Percentiles rank a stretch among this genome's conserved stretches.
Evolutionary conservation across 64 coral and sea anemone species (phyloP).

Genomic region (Pocillopora verrucosa): DNA sequence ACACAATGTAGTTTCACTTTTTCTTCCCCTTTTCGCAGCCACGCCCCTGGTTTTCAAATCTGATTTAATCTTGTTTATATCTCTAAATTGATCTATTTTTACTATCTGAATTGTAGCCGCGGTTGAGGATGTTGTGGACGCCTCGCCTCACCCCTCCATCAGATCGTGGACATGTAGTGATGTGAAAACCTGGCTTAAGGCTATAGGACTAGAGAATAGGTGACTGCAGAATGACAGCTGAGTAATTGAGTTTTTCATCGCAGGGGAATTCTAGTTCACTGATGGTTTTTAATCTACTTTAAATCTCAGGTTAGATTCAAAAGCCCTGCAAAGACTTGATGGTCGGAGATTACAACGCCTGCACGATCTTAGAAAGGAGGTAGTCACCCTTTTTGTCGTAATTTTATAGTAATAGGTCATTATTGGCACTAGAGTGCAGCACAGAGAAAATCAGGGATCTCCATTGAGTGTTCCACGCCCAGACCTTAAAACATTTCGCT

Average conservation of each 20-base stretch:
- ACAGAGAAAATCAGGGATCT: too few species aligned
- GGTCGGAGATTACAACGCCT: slow-evolving; percentile 8
- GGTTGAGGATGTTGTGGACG: slow-evolving; percentile 16
- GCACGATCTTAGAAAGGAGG: slow-evolving; percentile 36
- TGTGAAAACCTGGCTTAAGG: slow-evolving; percentile 40
- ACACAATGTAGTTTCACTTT: too few species aligned
- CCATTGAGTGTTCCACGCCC: too few species aligned
- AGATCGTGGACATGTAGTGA: slow-evolving; percentile 31
- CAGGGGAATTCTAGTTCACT: too few species aligned
- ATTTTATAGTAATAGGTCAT: too few species aligned
- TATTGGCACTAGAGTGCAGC: too few species aligned
- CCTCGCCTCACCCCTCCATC: slow-evolving; percentile 30
- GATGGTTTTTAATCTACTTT: not conserved
- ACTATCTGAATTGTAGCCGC: not conserved
- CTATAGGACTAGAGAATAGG: slow-evolving; percentile 14
- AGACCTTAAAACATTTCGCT: too few species aligned
- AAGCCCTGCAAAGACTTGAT: slow-evolving; percentile 13
- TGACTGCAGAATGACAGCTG: not conserved
- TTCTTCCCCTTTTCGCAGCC: too few species aligned
- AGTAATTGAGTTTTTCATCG: not conserved
- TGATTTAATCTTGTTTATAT: too few species aligned
- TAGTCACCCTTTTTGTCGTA: not conserved
- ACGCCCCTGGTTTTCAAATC: too few species aligned
- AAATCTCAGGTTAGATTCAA: not conserved
- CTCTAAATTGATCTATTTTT: not conserved